Evolutionary conservation across 2,888 invertebrate genomes (phyloP).

Genomic region (Panopea generosa): DNA sequence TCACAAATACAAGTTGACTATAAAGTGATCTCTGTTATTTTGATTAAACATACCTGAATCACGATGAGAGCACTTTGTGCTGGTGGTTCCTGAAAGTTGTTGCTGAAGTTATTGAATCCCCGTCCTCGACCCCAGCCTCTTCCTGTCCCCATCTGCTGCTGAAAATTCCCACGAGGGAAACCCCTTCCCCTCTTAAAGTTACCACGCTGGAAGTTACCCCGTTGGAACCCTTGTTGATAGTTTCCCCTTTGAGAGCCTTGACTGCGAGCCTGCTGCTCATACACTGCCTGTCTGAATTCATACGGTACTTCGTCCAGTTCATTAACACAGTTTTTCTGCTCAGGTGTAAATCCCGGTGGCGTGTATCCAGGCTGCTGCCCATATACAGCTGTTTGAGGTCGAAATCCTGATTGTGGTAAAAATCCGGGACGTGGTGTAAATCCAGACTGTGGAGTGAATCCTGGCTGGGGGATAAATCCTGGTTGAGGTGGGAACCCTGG

Average conservation of each 20-base stretch:
- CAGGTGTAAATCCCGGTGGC: not conserved
- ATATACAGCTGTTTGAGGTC: too few relatives aligned
- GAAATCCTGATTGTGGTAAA: too few relatives aligned
- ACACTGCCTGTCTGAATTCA: conserved; percentile 23
- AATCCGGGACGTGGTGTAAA: too few relatives aligned
- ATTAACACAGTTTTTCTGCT: conserved; percentile 1
- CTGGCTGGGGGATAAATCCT: too few relatives aligned
- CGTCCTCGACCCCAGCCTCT: conserved; percentile 24
- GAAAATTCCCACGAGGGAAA: conserved; percentile 6
- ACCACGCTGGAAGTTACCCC: conserved; percentile 23
- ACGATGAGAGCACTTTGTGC: conserved; percentile 50
- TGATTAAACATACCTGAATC: conserved; percentile 40
- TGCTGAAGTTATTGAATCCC: conserved; percentile 11
- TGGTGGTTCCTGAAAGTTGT: conserved; percentile 13
- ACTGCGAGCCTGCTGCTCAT: conserved; percentile 13
- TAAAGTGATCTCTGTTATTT: too few relatives aligned
- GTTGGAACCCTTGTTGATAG: conserved; percentile 6
- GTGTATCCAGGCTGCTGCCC: too few relatives aligned
- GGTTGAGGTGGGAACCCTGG: too few relatives aligned
- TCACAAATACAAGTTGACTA: too few relatives aligned
- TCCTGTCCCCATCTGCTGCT: too few relatives aligned
- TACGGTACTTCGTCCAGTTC: conserved; percentile 19
- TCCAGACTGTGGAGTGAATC: too few relatives aligned
- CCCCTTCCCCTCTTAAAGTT: conserved; percentile 22
- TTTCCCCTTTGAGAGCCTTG: conserved; percentile 10